phyloP scores from a whole-genome alignment of 2,113 vertebrate genomes.

The Anarrhichthys ocellatus region DNA sequence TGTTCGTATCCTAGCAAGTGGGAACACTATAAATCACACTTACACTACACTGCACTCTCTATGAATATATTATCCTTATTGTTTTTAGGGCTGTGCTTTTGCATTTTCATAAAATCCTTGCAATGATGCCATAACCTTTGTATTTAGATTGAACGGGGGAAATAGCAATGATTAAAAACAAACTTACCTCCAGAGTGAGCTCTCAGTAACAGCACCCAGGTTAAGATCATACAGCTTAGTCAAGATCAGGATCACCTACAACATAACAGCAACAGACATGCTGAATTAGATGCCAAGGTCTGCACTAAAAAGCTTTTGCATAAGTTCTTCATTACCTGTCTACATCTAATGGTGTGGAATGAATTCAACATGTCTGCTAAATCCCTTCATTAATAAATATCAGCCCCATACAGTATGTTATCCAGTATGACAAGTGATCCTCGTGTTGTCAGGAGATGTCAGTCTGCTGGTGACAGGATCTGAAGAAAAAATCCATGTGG shows the following conservation, averaged over 20 bases:
- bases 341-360: slow-evolving; percentile 52
- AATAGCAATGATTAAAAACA: slow-evolving; percentile 34
- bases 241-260: slow-evolving; percentile 95
- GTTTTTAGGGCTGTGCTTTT: slow-evolving; percentile 55
- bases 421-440: slow-evolving; percentile 66
- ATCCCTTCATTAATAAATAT: slow-evolving; percentile 61
- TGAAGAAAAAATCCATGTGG: slow-evolving; percentile 43
- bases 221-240: slow-evolving; percentile 97
- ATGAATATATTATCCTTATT: slow-evolving; percentile 75
- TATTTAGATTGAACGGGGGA: slow-evolving; percentile 35
- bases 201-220: slow-evolving; percentile 94
- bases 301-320: slow-evolving; percentile 32
- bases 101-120: slow-evolving; percentile 66
- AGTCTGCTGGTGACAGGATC: slow-evolving; percentile 59
- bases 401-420: slow-evolving; percentile 52
- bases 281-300: slow-evolving; percentile 40
- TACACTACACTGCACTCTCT: slow-evolving; percentile 39
- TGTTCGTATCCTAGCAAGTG: slow-evolving; percentile 68
- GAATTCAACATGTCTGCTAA: slow-evolving; percentile 39
- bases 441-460: slow-evolving; percentile 69
- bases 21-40: slow-evolving; percentile 74
- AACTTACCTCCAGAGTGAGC: slow-evolving; percentile 95
- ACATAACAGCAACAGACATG: slow-evolving; percentile 49
- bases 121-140: slow-evolving; percentile 27
- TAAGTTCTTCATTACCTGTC: slow-evolving; percentile 41